Conservation (phyloP, 1,140 invertebrate species). For the Calliopsis andreniformis region DNA sequence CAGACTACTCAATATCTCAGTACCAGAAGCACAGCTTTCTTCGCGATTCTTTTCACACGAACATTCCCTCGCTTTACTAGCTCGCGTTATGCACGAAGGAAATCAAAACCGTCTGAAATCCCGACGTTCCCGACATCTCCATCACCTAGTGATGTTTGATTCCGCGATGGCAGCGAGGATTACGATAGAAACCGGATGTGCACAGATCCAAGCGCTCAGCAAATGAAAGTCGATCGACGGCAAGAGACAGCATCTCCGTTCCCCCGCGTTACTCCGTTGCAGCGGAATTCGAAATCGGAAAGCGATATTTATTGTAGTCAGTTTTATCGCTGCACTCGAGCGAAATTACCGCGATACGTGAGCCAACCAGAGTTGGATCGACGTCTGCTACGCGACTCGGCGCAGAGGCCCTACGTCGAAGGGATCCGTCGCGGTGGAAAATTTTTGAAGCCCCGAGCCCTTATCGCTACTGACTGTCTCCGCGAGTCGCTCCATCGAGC, state of each 20-base stretch:
- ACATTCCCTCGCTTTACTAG: no score
- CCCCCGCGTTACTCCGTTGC: no score
- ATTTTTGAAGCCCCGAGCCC: conserved; percentile 26
- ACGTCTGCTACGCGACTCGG: conserved; percentile 43
- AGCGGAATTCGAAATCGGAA: conserved; percentile 41
- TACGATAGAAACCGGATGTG: conserved; percentile 4
- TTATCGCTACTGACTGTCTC: conserved; percentile 34
- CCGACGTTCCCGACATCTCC: conserved; percentile 20
- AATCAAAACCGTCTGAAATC: conserved; percentile 1
- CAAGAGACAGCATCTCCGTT: no score
- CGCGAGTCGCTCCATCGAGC: conserved; percentile 15
- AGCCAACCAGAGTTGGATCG: conserved; percentile 21
- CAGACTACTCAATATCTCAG: no score
- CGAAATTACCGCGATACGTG: conserved; percentile 43
- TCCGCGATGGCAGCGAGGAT: neutral
- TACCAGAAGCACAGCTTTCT: neutral
- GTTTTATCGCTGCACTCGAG: conserved; percentile 16
- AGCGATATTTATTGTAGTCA: conserved; percentile 56
- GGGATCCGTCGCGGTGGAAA: conserved; percentile 15
- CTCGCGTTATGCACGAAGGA: neutral
- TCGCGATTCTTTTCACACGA: neutral
- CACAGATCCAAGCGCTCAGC: neutral
- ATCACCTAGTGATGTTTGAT: neutral
- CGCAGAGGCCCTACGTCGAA: no score
- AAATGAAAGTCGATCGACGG: neutral